Conservation (phyloP, 2,113 vertebrate species). For the Prietella phreatophila region DNA sequence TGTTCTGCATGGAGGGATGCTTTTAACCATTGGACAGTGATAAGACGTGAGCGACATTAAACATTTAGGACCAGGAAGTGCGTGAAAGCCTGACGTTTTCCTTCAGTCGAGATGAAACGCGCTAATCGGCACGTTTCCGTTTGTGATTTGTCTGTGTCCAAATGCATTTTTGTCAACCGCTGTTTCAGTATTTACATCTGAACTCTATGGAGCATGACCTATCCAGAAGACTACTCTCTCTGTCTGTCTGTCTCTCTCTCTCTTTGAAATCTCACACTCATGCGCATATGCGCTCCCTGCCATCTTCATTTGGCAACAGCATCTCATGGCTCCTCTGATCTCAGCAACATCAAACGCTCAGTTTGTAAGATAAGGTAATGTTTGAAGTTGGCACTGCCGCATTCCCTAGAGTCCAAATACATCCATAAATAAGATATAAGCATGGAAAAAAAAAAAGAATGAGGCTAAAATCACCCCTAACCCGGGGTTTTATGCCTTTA, state of each 20-base stretch:
- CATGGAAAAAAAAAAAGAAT: constrained; percentile 37
- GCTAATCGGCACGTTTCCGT: neutral
- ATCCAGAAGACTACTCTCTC: neutral
- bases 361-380: constrained; percentile 85
- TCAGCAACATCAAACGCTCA: constrained; percentile 82
- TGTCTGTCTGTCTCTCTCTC: constrained; percentile 63
- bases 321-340: constrained; percentile 77
- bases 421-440: constrained; percentile 92
- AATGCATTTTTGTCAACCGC: neutral
- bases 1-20: neutral
- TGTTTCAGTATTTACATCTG: constrained; percentile 24
- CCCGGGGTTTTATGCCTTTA: constrained; percentile 60
- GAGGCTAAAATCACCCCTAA: neutral
- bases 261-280: constrained; percentile 87
- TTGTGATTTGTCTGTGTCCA: constrained; percentile 1
- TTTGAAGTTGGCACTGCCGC: constrained; percentile 84
- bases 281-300: constrained; percentile 74
- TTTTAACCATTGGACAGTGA: neutral
- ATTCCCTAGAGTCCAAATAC: constrained; percentile 88
- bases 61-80: neutral
- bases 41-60: neutral
- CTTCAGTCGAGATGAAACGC: neutral
- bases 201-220: constrained; percentile 4
- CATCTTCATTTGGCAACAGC: constrained; percentile 87
- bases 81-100: neutral